A percentile compares a stretch with the other conserved stretches of the same genome.
Evolutionary conservation across 2,113 vertebrate species (phyloP).

Genomic region (Thamnaconus septentrionalis): DNA sequence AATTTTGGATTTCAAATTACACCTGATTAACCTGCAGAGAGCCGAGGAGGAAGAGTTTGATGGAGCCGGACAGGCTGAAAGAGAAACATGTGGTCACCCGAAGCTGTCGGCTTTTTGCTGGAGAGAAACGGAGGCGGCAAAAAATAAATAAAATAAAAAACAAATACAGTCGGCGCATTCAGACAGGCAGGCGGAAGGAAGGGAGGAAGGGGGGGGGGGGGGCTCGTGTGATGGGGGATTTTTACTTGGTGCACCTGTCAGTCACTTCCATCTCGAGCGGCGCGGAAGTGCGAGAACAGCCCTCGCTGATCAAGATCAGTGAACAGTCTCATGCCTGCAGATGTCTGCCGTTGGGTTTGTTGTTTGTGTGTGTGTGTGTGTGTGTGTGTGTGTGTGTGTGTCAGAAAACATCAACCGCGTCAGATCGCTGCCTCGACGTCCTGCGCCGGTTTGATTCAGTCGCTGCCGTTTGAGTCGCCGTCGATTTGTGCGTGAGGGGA

Average conservation of each 20-base stretch:
- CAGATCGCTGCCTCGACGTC: conserved; percentile 33
- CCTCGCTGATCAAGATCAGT: conserved; percentile 71
- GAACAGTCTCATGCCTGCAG: conserved; percentile 71
- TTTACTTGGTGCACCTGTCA: conserved; percentile 55
- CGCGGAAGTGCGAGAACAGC: conserved; percentile 59
- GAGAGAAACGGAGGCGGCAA: conserved; percentile 5
- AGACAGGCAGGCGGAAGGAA: background rate
- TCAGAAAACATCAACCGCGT: conserved; percentile 34
- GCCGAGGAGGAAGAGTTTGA: conserved; percentile 61
- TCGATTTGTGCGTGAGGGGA: too few species aligned
- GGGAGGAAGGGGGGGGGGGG: conserved; percentile 7
- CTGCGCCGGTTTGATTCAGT: conserved; percentile 17
- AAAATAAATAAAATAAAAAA: background rate
- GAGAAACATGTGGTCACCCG: conserved; percentile 29
- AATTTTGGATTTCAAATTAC: conserved; percentile 87
- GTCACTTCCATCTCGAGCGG: conserved; percentile 48
- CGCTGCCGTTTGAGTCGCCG: background rate
- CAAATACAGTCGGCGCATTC: conserved; percentile 21
- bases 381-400: conserved; percentile 9
- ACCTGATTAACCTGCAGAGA: conserved; percentile 80
- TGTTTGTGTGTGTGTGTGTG: too few species aligned
- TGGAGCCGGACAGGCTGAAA: conserved; percentile 31
- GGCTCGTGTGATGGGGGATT: conserved; percentile 42
- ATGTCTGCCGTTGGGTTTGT: conserved; percentile 42
- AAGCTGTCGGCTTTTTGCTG: conserved; percentile 26